Conservation (phyloP, 2,797 vertebrate genomes). For the Anguilla anguilla region DNA sequence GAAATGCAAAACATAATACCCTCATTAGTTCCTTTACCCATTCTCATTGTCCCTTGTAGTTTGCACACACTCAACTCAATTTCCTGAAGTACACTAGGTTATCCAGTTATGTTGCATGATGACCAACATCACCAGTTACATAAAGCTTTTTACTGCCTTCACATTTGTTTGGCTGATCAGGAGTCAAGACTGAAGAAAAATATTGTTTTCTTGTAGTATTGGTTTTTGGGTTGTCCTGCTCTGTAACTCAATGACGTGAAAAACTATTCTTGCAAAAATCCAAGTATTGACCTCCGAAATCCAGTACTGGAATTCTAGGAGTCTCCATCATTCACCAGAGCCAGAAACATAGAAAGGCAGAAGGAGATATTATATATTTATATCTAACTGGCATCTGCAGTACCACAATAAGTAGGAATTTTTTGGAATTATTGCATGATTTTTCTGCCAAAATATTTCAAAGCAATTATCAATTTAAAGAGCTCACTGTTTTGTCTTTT, state of each 20-base stretch:
- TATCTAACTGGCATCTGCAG: neutral
- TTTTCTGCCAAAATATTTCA: neutral
- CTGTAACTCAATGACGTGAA: neutral
- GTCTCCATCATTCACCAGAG: neutral
- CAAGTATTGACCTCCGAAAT: too few species aligned
- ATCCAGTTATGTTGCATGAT: too few species aligned
- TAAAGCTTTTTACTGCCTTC: too few species aligned
- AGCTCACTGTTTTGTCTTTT: neutral
- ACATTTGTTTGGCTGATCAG: too few species aligned
- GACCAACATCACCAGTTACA: too few species aligned
- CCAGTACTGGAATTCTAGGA: too few species aligned
- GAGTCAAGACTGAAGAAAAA: too few species aligned
- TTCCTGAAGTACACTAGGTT: too few species aligned
- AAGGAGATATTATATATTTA: too few species aligned
- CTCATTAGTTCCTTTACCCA: neutral
- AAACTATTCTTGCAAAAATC: neutral
- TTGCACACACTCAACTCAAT: too few species aligned
- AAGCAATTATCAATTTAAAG: neutral
- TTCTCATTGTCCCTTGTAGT: too few species aligned
- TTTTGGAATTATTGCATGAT: neutral
- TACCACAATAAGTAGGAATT: neutral
- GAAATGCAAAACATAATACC: neutral
- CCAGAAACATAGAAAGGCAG: too few species aligned
- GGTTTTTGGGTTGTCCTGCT: neutral
- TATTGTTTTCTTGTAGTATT: neutral